Evolutionary conservation across 2,888 invertebrate genomes (phyloP), one percentile per base, ranked within the genome.

Genomic region (Arge pagana): DNA sequence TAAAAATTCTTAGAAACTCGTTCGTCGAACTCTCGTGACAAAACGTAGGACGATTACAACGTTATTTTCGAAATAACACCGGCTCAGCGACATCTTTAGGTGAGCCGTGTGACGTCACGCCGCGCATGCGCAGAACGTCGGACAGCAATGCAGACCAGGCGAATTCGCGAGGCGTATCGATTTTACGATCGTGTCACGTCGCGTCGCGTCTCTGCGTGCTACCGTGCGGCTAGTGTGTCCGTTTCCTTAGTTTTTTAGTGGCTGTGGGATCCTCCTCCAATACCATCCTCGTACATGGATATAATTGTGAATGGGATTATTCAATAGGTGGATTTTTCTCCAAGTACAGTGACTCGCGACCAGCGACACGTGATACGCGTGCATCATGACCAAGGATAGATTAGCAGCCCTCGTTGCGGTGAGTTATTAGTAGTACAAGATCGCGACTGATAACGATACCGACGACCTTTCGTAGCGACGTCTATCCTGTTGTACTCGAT

Each of bases 331-430:
- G 60, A 65, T 63, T 66, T 61, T 65, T 62, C 63, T 65, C 67
- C 67, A 63, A 67, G 66, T 60, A 64, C 64, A 68, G 67, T 70
- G 68, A 70, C 65, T 51, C 43, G 30, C 50, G 18, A 11, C 60
- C n/a, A n/a, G n/a, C n/a, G n/a, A n/a, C 54, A 57, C 53, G 61
- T 60, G 65, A 60, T 57, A 66, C n/a, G n/a, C n/a, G n/a, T n/a
- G n/a, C 65, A 65, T 59, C 72, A 94, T 93, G 93, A 93, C 93
- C 83, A 94, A 94, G 88, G 94, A 94, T 86, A 93, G 93, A 88
- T 88, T 94, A 86, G 93, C 93, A 83, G 94, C 93, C 81, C 87
- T 94, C 75, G 92, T 92, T 84, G 93, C 93, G 87, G 92, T 91
- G 83, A 87, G 89, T 74, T 72, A 62, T 54, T 42, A 53, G 39